Percentiles rank a stretch among this genome's conserved stretches.
Conservation (phyloP, 2,888 invertebrate genomes). For the Heliconius aoede region DNA sequence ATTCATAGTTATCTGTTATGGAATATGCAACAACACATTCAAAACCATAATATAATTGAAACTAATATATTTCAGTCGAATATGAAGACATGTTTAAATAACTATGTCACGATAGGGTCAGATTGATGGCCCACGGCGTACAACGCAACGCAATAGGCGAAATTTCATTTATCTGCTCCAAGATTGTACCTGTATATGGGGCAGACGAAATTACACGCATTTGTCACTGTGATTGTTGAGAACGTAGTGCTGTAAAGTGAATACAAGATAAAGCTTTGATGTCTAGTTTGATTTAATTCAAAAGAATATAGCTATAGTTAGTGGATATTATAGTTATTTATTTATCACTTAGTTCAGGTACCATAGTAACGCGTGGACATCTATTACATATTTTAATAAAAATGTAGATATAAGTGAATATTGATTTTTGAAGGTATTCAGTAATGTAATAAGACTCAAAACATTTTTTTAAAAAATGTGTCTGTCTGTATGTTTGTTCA, state of each 20-base stretch:
- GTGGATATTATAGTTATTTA: not conserved
- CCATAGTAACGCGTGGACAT: not conserved
- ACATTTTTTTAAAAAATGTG: no score
- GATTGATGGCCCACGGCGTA: slow-evolving; percentile 41
- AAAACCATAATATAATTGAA: slow-evolving; percentile 27
- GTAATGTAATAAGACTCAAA: no score
- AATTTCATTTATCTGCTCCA: slow-evolving; percentile 34
- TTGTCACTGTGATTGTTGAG: slow-evolving; percentile 34
- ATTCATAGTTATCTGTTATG: slow-evolving; percentile 4
- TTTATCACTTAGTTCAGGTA: not conserved
- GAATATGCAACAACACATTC: slow-evolving; percentile 8
- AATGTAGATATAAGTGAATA: no score
- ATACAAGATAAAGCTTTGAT: slow-evolving; percentile 8
- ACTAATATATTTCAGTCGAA: slow-evolving; percentile 24
- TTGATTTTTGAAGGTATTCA: no score
- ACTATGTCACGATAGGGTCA: slow-evolving; percentile 35
- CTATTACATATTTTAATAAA: not conserved
- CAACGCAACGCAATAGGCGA: slow-evolving; percentile 32
- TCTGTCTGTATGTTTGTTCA: no score
- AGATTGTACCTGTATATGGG: slow-evolving; percentile 28
- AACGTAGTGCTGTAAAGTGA: not conserved
- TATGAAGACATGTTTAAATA: slow-evolving; percentile 32
- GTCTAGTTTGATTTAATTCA: not conserved
- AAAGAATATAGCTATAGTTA: not conserved
- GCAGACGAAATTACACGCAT: slow-evolving; percentile 27